These are phyloP conservation scores for Bombylius discolor DNA, from an alignment of 2,888 invertebrate genomes.

Conservation along the genomic window DNA sequence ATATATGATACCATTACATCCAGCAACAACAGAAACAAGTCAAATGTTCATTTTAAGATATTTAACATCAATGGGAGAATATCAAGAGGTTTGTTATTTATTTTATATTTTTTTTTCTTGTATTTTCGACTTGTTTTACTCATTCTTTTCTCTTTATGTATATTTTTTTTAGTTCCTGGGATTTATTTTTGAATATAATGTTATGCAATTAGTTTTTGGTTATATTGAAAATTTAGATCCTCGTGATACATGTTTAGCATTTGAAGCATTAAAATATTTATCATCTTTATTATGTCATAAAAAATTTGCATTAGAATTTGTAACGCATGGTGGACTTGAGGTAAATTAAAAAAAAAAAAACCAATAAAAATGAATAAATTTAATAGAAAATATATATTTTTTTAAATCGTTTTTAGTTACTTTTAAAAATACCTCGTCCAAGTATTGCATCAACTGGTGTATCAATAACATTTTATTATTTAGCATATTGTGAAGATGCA, in stretches of 20 bases:
- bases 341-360: conserved; percentile 30
- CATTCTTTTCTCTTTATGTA: conserved; percentile 38
- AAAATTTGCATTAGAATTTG: conserved; percentile 94
- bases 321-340: conserved; percentile 75
- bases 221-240: conserved; percentile 83
- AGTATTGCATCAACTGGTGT: conserved; percentile 94
- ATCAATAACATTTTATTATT: conserved; percentile 88
- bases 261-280: conserved; percentile 91
- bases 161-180: conserved; percentile 56
- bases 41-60: conserved; percentile 89
- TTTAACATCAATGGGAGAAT: conserved; percentile 94
- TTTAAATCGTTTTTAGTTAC: conserved; percentile 42
- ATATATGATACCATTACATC: conserved; percentile 65
- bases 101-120: conserved; percentile 13
- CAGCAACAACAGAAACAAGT: conserved; percentile 74
- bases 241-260: conserved; percentile 82
- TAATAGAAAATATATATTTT: background rate
- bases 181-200: conserved; percentile 86
- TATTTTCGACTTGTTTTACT: no score
- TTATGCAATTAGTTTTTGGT: conserved; percentile 75
- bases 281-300: conserved; percentile 93
- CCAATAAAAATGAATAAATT: background rate
- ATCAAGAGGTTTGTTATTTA: conserved; percentile 64
- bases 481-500: conserved; percentile 94
- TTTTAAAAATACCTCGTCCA: conserved; percentile 82